These are phyloP conservation scores for Sericinus montela DNA, from an alignment of 2,888 invertebrate genomes.

Conservation along the genomic window DNA sequence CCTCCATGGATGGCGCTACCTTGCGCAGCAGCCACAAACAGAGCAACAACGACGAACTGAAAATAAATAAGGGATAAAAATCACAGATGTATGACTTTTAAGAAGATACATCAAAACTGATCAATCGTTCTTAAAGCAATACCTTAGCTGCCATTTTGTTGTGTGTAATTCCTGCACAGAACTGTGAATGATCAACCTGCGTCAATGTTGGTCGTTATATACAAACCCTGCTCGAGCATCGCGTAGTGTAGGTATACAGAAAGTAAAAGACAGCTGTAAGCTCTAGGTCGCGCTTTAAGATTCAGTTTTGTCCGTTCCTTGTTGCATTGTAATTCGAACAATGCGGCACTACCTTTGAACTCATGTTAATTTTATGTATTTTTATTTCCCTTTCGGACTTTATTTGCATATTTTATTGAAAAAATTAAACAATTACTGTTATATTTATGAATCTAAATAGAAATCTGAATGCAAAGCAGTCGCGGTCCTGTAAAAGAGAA, in stretches of 20 bases:
- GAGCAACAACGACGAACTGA: background rate
- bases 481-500: too few relatives aligned
- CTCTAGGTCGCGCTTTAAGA: slow-evolving; percentile 61
- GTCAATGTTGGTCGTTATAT: slow-evolving; percentile 52
- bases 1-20: slow-evolving; percentile 57
- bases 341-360: too few relatives aligned
- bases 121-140: slow-evolving; percentile 17
- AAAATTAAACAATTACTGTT: too few relatives aligned
- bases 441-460: too few relatives aligned
- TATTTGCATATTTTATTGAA: too few relatives aligned
- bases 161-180: slow-evolving; percentile 63
- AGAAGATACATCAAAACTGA: too few relatives aligned
- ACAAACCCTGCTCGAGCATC: slow-evolving; percentile 51
- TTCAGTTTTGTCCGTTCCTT: slow-evolving; percentile 51
- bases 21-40: slow-evolving; percentile 60
- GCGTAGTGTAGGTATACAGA: slow-evolving; percentile 62
- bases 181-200: slow-evolving; percentile 67
- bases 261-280: slow-evolving; percentile 60
- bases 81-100: too few relatives aligned
- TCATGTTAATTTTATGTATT: too few relatives aligned
- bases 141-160: slow-evolving; percentile 76
- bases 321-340: background rate
- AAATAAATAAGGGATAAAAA: too few relatives aligned
- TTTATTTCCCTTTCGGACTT: too few relatives aligned
- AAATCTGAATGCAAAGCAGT: too few relatives aligned